Evolutionary conservation across 2,888 invertebrate species (phyloP).

Genomic region (Blastobasis lacticolella): DNA sequence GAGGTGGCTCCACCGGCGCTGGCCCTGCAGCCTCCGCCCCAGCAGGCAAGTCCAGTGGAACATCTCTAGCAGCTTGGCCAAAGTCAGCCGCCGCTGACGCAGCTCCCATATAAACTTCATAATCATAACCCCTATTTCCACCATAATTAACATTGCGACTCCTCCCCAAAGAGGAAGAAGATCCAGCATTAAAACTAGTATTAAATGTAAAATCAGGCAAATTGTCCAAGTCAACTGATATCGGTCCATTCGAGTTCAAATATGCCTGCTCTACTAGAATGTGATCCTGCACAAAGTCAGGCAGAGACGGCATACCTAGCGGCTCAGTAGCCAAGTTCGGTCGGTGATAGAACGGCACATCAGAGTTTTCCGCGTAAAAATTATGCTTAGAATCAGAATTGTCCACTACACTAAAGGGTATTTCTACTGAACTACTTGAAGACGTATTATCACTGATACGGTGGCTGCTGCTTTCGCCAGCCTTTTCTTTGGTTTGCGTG

Average conservation of each 20-base stretch:
- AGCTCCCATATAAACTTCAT: conserved; percentile 48
- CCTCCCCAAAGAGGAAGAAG: conserved; percentile 50
- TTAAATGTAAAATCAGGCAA: conserved; percentile 80
- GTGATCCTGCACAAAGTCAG: conserved; percentile 93
- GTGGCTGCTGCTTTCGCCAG: conserved; percentile 37
- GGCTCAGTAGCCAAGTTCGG: conserved; percentile 62
- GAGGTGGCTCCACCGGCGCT: conserved; percentile 49
- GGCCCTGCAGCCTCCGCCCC: conserved; percentile 52
- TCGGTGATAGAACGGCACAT: conserved; percentile 56
- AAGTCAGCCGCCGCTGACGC: conserved; percentile 43
- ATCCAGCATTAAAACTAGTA: conserved; percentile 60
- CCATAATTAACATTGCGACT: conserved; percentile 44
- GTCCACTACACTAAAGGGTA: conserved; percentile 66
- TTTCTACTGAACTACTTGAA: conserved; percentile 62
- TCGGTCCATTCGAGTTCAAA: conserved; percentile 69
- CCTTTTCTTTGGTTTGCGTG: conserved; percentile 54
- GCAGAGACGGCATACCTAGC: conserved; percentile 78
- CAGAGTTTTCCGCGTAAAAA: conserved; percentile 54
- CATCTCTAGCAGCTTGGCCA: conserved; percentile 35
- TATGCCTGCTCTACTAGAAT: conserved; percentile 86
- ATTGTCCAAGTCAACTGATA: conserved; percentile 77
- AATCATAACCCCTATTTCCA: conserved; percentile 49
- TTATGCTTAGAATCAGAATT: conserved; percentile 66
- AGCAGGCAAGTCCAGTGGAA: conserved; percentile 52
- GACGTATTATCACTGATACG: conserved; percentile 54